Conservation (phyloP, 2,888 invertebrate genomes). For the Melipona beecheii region DNA sequence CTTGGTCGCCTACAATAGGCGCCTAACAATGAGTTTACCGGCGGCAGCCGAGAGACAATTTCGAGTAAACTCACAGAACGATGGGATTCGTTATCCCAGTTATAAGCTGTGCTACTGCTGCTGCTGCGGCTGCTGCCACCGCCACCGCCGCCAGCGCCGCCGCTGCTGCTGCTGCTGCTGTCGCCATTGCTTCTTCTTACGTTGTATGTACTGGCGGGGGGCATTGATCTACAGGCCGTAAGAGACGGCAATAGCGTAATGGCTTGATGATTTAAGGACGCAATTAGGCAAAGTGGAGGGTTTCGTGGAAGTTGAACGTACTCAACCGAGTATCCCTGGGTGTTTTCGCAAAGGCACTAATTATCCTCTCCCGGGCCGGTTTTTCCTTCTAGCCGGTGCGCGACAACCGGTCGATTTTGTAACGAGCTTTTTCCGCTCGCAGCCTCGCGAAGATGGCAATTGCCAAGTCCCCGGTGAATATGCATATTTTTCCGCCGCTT, state of each 20-base stretch:
- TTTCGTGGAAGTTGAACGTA: constrained; percentile 67
- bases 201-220: background rate
- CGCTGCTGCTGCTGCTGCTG: background rate
- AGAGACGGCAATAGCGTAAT: constrained; percentile 72
- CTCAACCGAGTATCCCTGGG: constrained; percentile 58
- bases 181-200: constrained; percentile 48
- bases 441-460: constrained; percentile 34
- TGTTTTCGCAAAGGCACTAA: constrained; percentile 73
- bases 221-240: constrained; percentile 63
- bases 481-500: constrained; percentile 29
- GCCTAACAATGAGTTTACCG: constrained; percentile 62
- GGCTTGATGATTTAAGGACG: constrained; percentile 72
- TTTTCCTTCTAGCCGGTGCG: constrained; percentile 46
- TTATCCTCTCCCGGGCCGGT: constrained; percentile 56
- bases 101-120: constrained; percentile 41
- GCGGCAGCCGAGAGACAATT: constrained; percentile 52
- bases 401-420: constrained; percentile 59
- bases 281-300: constrained; percentile 73
- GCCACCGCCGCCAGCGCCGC: too few relatives aligned
- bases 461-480: constrained; percentile 31
- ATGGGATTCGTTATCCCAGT: constrained; percentile 61
- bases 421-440: constrained; percentile 32
- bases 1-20: constrained; percentile 50
- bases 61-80: constrained; percentile 62
- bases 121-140: background rate